Evolutionary conservation across 2,797 vertebrate genomes (phyloP).

Genomic region (Acanthurus leucopareius): DNA sequence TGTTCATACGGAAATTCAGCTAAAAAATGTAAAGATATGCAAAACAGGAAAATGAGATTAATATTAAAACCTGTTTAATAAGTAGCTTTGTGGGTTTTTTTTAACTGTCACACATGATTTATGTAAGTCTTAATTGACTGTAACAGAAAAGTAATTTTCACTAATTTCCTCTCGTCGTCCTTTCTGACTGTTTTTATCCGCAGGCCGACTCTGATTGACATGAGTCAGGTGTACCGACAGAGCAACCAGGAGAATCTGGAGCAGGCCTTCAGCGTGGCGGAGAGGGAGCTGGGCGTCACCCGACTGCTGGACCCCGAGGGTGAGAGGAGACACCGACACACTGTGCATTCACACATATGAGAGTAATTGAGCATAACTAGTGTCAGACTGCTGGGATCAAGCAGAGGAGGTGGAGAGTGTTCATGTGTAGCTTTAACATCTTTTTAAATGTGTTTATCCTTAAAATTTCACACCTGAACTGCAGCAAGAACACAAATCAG

Average conservation of each 20-base stretch:
- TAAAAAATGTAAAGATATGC: not conserved
- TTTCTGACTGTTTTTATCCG: not conserved
- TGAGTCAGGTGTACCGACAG: conserved; percentile 92
- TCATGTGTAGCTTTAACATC: not conserved
- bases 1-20: not conserved
- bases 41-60: not conserved
- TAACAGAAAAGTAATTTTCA: not conserved
- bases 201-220: conserved; percentile 93
- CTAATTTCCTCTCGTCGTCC: not conserved
- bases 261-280: conserved; percentile 93
- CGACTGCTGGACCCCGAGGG: conserved; percentile 96
- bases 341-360: not conserved
- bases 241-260: conserved; percentile 95
- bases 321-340: conserved; percentile 64
- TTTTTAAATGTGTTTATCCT: not conserved
- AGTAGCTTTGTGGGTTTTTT: too few species aligned
- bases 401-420: not conserved
- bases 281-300: conserved; percentile 93
- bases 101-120: not conserved
- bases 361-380: not conserved
- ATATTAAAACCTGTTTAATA: too few species aligned
- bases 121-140: not conserved
- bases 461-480: not conserved
- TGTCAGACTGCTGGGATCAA: too few species aligned
- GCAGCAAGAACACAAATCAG: not conserved